phyloP scores from a whole-genome alignment of 2,113 vertebrate genomes.

The Propithecus coquereli region DNA sequence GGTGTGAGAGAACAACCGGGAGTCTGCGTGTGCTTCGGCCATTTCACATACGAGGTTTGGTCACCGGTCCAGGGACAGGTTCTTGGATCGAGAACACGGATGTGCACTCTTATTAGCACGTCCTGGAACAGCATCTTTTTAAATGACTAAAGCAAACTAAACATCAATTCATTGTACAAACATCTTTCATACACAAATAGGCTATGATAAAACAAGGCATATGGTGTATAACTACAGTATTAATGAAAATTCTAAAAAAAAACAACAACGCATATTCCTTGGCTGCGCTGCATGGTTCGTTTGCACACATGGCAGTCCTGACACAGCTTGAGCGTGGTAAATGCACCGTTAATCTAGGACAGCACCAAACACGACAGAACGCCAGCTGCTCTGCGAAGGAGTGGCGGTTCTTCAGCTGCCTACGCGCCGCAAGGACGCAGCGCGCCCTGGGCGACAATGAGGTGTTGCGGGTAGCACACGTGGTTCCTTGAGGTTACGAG shows the following conservation, averaged over 20 bases:
- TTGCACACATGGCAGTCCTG: constrained; percentile 79
- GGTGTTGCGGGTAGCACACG: constrained; percentile 75
- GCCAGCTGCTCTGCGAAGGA: constrained; percentile 58
- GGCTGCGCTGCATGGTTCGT: constrained; percentile 70
- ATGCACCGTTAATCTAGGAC: constrained; percentile 77
- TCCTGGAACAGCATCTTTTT: constrained; percentile 72
- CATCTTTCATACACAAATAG: constrained; percentile 82
- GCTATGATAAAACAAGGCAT: constrained; percentile 82
- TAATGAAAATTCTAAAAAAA: constrained; percentile 80
- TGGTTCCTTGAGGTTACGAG: constrained; percentile 77
- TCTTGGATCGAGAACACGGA: constrained; percentile 72
- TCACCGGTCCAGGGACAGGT: constrained; percentile 67
- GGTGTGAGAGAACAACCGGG: constrained; percentile 57
- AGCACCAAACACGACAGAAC: constrained; percentile 78
- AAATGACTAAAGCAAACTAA: constrained; percentile 79
- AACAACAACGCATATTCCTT: constrained; percentile 71
- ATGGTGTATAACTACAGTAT: constrained; percentile 84
- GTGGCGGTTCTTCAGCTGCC: constrained; percentile 78
- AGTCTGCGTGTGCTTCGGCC: constrained; percentile 68
- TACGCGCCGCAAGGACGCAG: constrained; percentile 67
- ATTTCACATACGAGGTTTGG: constrained; percentile 72
- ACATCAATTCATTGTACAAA: constrained; percentile 83
- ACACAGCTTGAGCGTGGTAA: constrained; percentile 76
- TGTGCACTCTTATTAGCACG: constrained; percentile 68
- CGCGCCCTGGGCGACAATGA: constrained; percentile 77